Evolutionary conservation across 2,888 invertebrate genomes (phyloP).

Genomic region (Troides helena): DNA sequence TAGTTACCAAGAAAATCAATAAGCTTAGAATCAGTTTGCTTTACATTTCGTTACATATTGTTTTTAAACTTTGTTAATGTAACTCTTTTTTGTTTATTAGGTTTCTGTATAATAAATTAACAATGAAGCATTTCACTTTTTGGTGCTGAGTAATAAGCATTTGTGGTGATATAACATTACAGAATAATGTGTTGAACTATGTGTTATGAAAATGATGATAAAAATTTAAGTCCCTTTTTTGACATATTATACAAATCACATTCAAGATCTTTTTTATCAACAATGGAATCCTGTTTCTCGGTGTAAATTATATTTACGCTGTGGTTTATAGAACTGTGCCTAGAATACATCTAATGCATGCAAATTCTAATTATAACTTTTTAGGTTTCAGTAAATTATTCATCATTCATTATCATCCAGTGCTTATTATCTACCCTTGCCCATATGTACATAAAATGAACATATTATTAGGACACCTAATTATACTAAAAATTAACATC

Average conservation of each 20-base stretch:
- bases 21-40: neutral
- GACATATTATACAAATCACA: neutral
- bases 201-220: neutral
- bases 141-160: slow-evolving; percentile 19
- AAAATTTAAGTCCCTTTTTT: slow-evolving; percentile 10
- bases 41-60: slow-evolving; percentile 20
- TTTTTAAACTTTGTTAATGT: slow-evolving; percentile 16
- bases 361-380: neutral
- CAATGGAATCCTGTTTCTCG: too few species aligned
- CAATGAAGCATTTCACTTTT: neutral
- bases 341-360: neutral
- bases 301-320: too few species aligned
- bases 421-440: too few species aligned
- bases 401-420: too few species aligned
- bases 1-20: slow-evolving; percentile 53
- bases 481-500: slow-evolving; percentile 3
- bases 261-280: neutral
- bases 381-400: too few species aligned
- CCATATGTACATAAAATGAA: neutral
- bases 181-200: neutral
- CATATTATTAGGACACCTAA: neutral
- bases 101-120: neutral
- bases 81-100: slow-evolving; percentile 18
- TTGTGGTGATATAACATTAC: neutral
- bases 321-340: neutral